phyloP scores from a whole-genome alignment of 1,140 invertebrate species.

The Sipha flava region DNA sequence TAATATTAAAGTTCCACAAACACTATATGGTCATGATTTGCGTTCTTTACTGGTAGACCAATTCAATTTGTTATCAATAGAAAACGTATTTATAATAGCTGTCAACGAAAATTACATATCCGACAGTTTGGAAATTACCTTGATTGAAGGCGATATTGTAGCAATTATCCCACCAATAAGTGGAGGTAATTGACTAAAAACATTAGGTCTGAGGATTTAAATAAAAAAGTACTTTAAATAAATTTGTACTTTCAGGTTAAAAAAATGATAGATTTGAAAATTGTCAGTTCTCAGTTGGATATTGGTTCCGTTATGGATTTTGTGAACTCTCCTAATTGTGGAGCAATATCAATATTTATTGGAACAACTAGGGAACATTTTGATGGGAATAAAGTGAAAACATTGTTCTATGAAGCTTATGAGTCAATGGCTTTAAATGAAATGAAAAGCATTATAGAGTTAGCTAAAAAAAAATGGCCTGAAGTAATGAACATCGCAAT shows the following conservation, averaged over 20 bases:
- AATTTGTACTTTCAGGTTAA: conserved; percentile 42
- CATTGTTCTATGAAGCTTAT: conserved; percentile 89
- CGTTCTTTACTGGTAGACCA: conserved; percentile 50
- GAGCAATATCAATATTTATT: conserved; percentile 80
- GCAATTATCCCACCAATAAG: conserved; percentile 40
- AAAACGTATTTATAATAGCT: conserved; percentile 63
- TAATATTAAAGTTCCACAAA: conserved; percentile 46
- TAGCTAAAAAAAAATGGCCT: conserved; percentile 61
- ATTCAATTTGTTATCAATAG: conserved; percentile 60
- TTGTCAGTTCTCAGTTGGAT: conserved; percentile 59
- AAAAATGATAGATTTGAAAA: conserved; percentile 59
- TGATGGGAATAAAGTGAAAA: conserved; percentile 70
- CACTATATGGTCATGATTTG: conserved; percentile 50
- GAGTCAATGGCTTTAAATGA: conserved; percentile 80
- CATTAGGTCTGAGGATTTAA: too few species aligned
- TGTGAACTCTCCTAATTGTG: conserved; percentile 65
- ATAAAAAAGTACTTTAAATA: not conserved
- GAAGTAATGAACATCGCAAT: conserved; percentile 69
- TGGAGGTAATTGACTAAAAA: conserved; percentile 43
- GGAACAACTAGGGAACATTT: conserved; percentile 88
- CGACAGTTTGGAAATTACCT: conserved; percentile 35
- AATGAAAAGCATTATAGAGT: conserved; percentile 67
- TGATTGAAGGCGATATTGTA: conserved; percentile 37
- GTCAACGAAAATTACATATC: conserved; percentile 67
- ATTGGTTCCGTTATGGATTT: conserved; percentile 58